Evolutionary conservation across 2,113 vertebrate genomes (phyloP).

Genomic region (Bos taurus): DNA sequence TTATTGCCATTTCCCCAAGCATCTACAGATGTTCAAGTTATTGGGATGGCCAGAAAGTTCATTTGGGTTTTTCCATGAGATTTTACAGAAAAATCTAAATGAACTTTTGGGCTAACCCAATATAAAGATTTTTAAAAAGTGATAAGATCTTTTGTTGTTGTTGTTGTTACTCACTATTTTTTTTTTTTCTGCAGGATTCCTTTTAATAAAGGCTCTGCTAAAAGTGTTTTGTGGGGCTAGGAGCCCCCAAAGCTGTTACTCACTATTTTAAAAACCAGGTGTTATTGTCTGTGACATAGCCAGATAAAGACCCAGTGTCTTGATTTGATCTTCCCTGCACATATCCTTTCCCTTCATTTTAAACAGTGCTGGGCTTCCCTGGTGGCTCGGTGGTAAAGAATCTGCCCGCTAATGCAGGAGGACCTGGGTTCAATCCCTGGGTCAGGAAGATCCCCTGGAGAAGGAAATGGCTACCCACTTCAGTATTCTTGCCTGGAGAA

Average conservation of each 20-base stretch:
- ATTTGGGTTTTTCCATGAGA: neutral
- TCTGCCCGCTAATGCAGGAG: neutral
- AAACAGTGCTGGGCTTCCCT: neutral
- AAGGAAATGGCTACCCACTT: neutral
- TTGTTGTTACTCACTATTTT: neutral
- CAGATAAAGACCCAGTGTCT: neutral
- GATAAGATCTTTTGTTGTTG: neutral
- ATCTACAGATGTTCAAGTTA: neutral
- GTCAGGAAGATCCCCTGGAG: neutral
- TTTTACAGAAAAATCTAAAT: neutral
- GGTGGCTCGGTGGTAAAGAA: neutral
- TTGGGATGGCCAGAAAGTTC: neutral
- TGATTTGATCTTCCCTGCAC: neutral
- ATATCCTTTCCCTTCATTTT: neutral
- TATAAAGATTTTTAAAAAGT: neutral
- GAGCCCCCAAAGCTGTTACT: slow-evolving; percentile 42
- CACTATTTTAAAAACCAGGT: neutral
- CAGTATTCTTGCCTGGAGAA: neutral
- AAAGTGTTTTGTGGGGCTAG: slow-evolving; percentile 45
- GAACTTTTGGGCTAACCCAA: neutral
- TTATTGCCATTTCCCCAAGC: neutral
- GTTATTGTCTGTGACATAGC: neutral
- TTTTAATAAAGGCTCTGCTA: slow-evolving; percentile 73
- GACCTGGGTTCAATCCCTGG: neutral
- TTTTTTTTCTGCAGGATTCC: slow-evolving; percentile 61